Percentiles rank a stretch among this genome's conserved stretches.
Conservation (phyloP, 2,888 invertebrate genomes). For the Hedya salicella region DNA sequence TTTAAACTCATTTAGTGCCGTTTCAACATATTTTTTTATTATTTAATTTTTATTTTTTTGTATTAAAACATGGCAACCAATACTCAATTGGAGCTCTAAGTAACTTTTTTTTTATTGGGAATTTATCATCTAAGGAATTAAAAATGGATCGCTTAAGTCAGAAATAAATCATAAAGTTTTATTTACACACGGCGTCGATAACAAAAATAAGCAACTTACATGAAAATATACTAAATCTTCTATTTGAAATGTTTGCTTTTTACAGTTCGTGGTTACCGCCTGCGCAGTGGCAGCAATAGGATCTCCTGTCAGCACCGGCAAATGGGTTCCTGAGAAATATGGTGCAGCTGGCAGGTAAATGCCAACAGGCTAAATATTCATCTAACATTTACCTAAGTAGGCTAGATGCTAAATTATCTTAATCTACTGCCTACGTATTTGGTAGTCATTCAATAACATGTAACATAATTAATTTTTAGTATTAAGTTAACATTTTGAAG, state of each 20-base stretch:
- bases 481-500: not conserved
- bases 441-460: not conserved
- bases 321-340: conserved; percentile 73
- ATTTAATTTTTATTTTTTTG: not conserved
- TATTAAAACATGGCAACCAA: too few species aligned
- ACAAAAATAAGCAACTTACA: too few species aligned
- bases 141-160: too few species aligned
- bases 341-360: conserved; percentile 77
- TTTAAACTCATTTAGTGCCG: not conserved
- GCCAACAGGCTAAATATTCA: conserved; percentile 49
- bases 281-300: conserved; percentile 66
- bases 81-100: too few species aligned
- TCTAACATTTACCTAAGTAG: conserved; percentile 27
- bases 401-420: conserved; percentile 16
- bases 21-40: not conserved
- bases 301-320: conserved; percentile 68
- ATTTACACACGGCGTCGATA: too few species aligned
- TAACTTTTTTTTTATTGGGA: conserved; percentile 47
- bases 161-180: too few species aligned
- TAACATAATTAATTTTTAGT: conserved; percentile 8
- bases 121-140: too few species aligned
- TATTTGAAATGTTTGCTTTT: too few species aligned
- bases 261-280: conserved; percentile 67
- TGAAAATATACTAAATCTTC: too few species aligned
- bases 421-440: conserved; percentile 7